phyloP scores from a whole-genome alignment of 2,113 vertebrate species.

The Lutjanus erythropterus region DNA sequence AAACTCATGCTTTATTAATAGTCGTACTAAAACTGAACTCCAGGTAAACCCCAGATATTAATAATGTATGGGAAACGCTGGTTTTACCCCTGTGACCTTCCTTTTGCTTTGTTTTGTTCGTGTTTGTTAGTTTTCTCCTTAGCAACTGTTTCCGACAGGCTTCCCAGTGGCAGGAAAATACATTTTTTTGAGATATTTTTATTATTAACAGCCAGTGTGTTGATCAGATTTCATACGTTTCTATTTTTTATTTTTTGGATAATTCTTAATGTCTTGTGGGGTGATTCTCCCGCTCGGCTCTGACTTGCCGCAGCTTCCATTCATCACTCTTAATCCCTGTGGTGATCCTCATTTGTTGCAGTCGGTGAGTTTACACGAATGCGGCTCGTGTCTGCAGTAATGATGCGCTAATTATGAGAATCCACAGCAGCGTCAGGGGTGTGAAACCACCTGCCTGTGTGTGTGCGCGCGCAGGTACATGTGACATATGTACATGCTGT shows the following conservation, averaged over 20 bases:
- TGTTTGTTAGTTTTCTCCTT: not conserved
- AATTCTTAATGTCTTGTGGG: not conserved
- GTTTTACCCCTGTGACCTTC: not conserved
- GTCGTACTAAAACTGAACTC: not conserved
- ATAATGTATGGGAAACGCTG: not conserved
- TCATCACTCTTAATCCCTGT: slow-evolving; percentile 53
- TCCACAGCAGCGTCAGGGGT: slow-evolving; percentile 43
- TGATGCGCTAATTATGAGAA: slow-evolving; percentile 68
- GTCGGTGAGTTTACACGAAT: slow-evolving; percentile 36
- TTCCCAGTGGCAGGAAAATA: not conserved
- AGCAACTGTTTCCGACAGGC: not conserved
- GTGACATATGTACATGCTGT: slow-evolving; percentile 54
- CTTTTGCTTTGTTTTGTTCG: not conserved
- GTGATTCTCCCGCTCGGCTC: not conserved
- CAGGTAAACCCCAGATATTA: not conserved
- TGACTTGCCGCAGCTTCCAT: slow-evolving; percentile 23
- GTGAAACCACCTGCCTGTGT: slow-evolving; percentile 51
- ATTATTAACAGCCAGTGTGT: not conserved
- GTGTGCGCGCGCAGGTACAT: slow-evolving; percentile 3
- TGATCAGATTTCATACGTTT: slow-evolving; percentile 8
- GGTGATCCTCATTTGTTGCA: slow-evolving; percentile 61
- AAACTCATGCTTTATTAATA: not conserved
- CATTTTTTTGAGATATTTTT: not conserved
- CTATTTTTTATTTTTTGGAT: not conserved
- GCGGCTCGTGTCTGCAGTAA: slow-evolving; percentile 53